A percentile compares a stretch with the other conserved stretches of the same genome.
These are phyloP conservation scores for Salvelinus namaycush DNA, from an alignment of 2,113 vertebrate genomes.

Conservation along the genomic window DNA sequence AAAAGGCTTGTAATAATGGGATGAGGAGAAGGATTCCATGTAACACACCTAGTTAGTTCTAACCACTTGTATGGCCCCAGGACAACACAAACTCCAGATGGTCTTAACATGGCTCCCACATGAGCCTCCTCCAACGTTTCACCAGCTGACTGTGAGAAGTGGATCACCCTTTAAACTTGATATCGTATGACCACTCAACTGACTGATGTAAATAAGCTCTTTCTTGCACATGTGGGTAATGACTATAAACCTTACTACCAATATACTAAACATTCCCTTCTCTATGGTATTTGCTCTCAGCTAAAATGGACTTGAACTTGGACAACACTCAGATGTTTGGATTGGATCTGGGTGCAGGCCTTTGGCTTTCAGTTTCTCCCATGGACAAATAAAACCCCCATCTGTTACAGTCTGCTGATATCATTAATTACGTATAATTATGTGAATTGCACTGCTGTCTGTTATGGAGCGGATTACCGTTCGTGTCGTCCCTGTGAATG, in stretches of 20 bases:
- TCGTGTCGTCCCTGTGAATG: neutral
- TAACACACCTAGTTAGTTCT: constrained; percentile 24
- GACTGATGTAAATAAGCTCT: neutral
- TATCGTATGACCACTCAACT: neutral
- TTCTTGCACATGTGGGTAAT: too few relatives aligned
- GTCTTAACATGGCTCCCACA: constrained; percentile 8
- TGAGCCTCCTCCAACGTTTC: neutral
- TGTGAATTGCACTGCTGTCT: constrained; percentile 1
- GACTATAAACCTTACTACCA: too few relatives aligned
- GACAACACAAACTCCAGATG: constrained; percentile 41
- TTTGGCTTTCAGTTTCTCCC: constrained; percentile 8
- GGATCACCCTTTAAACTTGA: neutral
- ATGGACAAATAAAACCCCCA: constrained; percentile 11
- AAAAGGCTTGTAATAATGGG: constrained; percentile 38
- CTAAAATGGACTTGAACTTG: neutral
- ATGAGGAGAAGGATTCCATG: neutral
- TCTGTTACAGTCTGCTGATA: constrained; percentile 11
- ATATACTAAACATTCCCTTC: neutral
- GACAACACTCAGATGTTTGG: neutral
- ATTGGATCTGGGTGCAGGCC: constrained; percentile 11
- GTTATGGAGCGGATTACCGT: neutral
- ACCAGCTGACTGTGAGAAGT: neutral
- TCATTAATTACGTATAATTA: constrained; percentile 24
- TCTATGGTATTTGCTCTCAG: neutral
- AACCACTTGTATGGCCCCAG: constrained; percentile 58